These are phyloP conservation scores for Andrena minutula DNA, from an alignment of 2,888 invertebrate species.

Conservation along the genomic window DNA sequence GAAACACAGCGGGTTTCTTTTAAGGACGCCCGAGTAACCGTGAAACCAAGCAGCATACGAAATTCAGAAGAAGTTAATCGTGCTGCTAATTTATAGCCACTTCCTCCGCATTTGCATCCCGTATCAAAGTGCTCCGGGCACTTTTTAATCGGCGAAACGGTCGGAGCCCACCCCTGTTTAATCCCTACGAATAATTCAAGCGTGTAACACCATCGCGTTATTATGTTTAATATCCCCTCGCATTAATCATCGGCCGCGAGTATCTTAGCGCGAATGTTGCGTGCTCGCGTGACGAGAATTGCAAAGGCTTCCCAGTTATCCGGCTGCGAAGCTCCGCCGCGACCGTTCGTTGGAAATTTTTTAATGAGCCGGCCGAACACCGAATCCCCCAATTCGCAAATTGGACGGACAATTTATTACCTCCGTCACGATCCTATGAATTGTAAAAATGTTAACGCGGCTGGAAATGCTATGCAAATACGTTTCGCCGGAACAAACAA, in stretches of 20 bases:
- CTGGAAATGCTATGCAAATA: conserved; percentile 9
- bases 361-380: conserved; percentile 1
- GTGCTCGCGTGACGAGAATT: conserved; percentile 41
- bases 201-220: conserved; percentile 35
- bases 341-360: conserved; percentile 20
- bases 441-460: conserved; percentile 15
- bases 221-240: conserved; percentile 47
- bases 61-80: conserved; percentile 7
- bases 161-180: neutral
- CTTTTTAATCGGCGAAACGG: conserved; percentile 26
- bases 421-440: neutral
- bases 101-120: neutral
- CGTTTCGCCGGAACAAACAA: conserved; percentile 2
- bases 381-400: neutral
- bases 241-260: conserved; percentile 43
- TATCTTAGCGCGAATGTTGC: conserved; percentile 39
- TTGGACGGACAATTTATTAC: conserved; percentile 19
- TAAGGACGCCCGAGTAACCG: too few relatives aligned
- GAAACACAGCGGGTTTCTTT: too few relatives aligned
- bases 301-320: neutral
- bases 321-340: neutral
- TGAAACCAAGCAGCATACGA: too few relatives aligned
- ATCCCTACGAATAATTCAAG: conserved; percentile 17
- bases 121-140: neutral
- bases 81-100: conserved; percentile 7